Conservation (phyloP, 2,888 invertebrate species). For the Spisula solida region DNA sequence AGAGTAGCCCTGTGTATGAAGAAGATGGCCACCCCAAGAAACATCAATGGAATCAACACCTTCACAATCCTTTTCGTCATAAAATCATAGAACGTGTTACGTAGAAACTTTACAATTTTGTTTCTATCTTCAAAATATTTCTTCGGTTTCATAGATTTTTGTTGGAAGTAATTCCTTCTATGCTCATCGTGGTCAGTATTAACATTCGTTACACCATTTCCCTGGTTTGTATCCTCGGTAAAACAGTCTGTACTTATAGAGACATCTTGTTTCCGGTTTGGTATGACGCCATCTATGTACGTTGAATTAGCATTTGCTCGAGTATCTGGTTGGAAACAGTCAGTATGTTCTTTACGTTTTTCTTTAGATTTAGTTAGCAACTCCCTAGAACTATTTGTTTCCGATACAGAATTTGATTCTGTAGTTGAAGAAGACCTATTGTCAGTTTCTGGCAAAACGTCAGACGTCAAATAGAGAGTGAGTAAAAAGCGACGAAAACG, state of each 20-base stretch:
- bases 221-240: neutral
- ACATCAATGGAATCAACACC: constrained; percentile 73
- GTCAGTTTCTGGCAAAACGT: neutral
- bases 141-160: constrained; percentile 46
- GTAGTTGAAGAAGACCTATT: neutral
- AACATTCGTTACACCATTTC: neutral
- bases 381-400: constrained; percentile 52
- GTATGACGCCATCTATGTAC: neutral
- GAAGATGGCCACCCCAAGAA: constrained; percentile 70
- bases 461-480: constrained; percentile 46
- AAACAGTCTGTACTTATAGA: neutral
- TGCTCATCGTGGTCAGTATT: constrained; percentile 36
- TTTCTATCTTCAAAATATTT: constrained; percentile 73
- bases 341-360: neutral
- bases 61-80: constrained; percentile 76
- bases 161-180: constrained; percentile 24
- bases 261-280: neutral
- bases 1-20: constrained; percentile 78
- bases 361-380: constrained; percentile 21
- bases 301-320: neutral
- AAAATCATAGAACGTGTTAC: constrained; percentile 77
- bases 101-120: constrained; percentile 68
- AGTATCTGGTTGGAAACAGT: neutral
- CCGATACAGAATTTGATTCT: constrained; percentile 45
- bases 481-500: constrained; percentile 44